Evolutionary conservation across 2,888 invertebrate species (phyloP).

Genomic region (Endomychus coccineus): DNA sequence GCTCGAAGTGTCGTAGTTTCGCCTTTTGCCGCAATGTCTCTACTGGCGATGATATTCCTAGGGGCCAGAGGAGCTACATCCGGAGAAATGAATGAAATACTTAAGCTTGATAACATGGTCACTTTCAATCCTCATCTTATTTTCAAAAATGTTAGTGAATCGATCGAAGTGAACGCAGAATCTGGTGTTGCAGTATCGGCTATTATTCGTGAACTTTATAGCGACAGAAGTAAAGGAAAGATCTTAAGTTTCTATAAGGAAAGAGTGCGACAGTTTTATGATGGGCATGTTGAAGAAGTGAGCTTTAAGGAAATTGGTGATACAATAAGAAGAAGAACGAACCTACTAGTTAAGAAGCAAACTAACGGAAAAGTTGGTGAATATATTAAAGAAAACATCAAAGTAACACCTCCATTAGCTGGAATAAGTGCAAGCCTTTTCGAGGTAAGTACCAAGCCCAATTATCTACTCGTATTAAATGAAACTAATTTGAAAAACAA

Average conservation of each 20-base stretch:
- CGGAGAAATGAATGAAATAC: conserved; percentile 82
- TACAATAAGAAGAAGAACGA: conserved; percentile 72
- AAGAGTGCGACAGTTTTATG: conserved; percentile 79
- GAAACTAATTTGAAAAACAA: too few species aligned
- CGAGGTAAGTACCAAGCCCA: conserved; percentile 58
- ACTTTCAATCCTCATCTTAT: conserved; percentile 86
- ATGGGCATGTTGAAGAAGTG: conserved; percentile 78
- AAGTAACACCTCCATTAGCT: conserved; percentile 68
- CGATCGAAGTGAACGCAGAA: conserved; percentile 59
- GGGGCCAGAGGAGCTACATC: conserved; percentile 82
- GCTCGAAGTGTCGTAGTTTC: conserved; percentile 73
- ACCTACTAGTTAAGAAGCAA: conserved; percentile 69
- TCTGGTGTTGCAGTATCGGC: conserved; percentile 73
- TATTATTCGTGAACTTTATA: conserved; percentile 75
- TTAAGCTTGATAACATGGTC: conserved; percentile 78
- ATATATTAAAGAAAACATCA: conserved; percentile 66
- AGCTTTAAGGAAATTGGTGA: conserved; percentile 77
- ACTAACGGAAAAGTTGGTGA: conserved; percentile 71
- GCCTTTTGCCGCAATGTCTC: conserved; percentile 77
- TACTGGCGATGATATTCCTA: conserved; percentile 84
- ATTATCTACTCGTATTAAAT: too few species aligned
- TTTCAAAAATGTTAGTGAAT: conserved; percentile 78
- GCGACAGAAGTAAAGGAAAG: conserved; percentile 72
- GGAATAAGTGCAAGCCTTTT: conserved; percentile 77
- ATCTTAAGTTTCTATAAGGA: conserved; percentile 82